phyloP scores from a whole-genome alignment of 2,797 vertebrate species.

The Manis javanica region DNA sequence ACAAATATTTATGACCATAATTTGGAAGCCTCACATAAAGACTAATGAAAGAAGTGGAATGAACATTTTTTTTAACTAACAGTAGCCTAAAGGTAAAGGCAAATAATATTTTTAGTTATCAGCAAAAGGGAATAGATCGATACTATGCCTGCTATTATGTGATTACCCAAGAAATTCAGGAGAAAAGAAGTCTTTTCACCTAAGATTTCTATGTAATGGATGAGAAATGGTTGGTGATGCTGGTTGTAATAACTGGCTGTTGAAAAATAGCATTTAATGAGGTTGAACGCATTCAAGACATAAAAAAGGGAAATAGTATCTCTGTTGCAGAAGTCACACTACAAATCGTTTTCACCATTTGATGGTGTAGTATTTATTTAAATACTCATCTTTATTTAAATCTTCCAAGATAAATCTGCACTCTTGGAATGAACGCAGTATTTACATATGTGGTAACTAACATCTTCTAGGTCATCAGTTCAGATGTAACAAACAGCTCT shows the following conservation, averaged over 20 bases:
- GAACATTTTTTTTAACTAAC: not conserved
- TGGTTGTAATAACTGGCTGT: not conserved
- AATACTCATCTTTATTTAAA: not conserved
- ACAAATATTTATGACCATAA: not conserved
- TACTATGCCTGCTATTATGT: not conserved
- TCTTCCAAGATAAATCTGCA: not conserved
- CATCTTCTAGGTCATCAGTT: not conserved
- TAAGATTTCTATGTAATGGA: not conserved
- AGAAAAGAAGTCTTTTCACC: not conserved
- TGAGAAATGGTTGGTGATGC: not conserved
- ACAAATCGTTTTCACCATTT: not conserved
- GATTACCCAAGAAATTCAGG: not conserved
- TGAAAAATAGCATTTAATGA: conserved; percentile 28
- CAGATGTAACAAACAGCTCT: not conserved
- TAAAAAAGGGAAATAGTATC: not conserved
- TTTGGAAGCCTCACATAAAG: not conserved
- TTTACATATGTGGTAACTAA: not conserved
- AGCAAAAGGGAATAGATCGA: not conserved
- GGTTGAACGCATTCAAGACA: not conserved
- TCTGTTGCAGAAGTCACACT: not conserved
- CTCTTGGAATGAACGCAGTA: not conserved
- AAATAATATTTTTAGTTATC: not conserved
- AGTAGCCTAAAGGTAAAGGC: not conserved
- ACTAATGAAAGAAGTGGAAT: not conserved
- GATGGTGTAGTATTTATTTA: not conserved